phyloP scores from a whole-genome alignment of 2,113 vertebrate genomes.

The Heterocephalus glaber region DNA sequence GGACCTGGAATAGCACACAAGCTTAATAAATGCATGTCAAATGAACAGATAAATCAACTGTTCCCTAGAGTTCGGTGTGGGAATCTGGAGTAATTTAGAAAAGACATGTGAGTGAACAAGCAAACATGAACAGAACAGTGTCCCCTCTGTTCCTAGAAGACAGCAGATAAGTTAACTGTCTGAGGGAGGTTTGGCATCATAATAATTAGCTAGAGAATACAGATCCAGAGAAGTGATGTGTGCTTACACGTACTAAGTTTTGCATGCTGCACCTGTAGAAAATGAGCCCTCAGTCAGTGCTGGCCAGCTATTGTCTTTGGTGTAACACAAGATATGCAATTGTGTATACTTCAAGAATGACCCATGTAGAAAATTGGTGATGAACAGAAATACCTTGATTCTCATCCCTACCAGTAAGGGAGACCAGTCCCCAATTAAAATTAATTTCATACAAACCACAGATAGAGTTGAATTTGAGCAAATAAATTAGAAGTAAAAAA shows the following conservation, averaged over 20 bases:
- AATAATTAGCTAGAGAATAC: conserved; percentile 55
- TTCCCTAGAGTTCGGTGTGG: background rate
- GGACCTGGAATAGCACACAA: background rate
- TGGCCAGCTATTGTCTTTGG: background rate
- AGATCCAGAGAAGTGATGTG: conserved; percentile 24
- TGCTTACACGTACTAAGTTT: background rate
- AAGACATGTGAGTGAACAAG: conserved; percentile 44
- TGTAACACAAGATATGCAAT: background rate
- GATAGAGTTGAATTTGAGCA: conserved; percentile 8
- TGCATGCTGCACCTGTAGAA: background rate
- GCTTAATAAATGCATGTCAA: background rate
- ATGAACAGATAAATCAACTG: background rate
- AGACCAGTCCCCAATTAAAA: background rate
- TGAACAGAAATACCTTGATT: background rate
- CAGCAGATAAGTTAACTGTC: conserved; percentile 56
- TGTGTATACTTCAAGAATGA: background rate
- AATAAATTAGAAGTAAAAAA: background rate
- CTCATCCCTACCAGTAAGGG: background rate
- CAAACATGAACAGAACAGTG: conserved; percentile 12
- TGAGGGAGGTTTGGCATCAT: conserved; percentile 25
- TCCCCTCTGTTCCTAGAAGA: conserved; percentile 56
- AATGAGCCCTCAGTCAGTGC: background rate
- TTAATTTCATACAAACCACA: background rate
- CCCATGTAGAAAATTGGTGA: background rate
- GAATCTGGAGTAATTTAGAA: conserved; percentile 18